Evolutionary conservation across 2,797 vertebrate genomes (phyloP), one percentile per base, ranked within the genome.

Genomic region (Eurystomus glaucurus): DNA sequence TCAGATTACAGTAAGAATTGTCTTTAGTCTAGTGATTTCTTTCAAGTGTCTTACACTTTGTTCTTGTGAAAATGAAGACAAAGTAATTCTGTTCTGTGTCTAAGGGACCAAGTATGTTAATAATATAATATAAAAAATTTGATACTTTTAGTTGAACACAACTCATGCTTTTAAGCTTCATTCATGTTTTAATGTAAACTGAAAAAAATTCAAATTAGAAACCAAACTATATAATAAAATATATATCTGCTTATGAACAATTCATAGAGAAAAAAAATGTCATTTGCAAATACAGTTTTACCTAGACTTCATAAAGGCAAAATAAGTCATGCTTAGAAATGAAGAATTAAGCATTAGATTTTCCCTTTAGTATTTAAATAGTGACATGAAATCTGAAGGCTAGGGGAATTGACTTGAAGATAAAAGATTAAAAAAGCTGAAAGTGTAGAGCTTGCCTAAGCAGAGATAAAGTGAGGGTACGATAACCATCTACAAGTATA

Each of bases 401-500:
- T 51, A 31, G 19, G 17, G 15, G 43, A 90, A 92, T 0, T 92
- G 91, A 85, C 83, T 92, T 61, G n/a, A 58, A 95, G 94, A 76
- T 81, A 88, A 77, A 76, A 91, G 71, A 81, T 54, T 45, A 72
- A 87, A 85, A 68, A 66, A 82, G 26, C 55, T 91, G 68, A 7
- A 71, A 92, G 68, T 21, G 19, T 61, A 60, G 52, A 87, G 71
- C 43, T 80, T 82, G 57, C 72, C 25, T 25, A 54, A 82, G 84
- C 76, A 86, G 70, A 78, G 97, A 96, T 91, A 80, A 94, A 90
- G 88, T 55, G 85, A 57, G 64, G 8, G 14, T 52, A 8, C n/a
- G 94, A 97, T 96, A 96, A 78, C 70, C 91, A 97, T 97, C 94
- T 95, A 94, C 94, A 94, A 80, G 79, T 62, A 28, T 74, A 57